Evolutionary conservation across 1,140 invertebrate species (phyloP).

Genomic region (Contarinia nasturtii): DNA sequence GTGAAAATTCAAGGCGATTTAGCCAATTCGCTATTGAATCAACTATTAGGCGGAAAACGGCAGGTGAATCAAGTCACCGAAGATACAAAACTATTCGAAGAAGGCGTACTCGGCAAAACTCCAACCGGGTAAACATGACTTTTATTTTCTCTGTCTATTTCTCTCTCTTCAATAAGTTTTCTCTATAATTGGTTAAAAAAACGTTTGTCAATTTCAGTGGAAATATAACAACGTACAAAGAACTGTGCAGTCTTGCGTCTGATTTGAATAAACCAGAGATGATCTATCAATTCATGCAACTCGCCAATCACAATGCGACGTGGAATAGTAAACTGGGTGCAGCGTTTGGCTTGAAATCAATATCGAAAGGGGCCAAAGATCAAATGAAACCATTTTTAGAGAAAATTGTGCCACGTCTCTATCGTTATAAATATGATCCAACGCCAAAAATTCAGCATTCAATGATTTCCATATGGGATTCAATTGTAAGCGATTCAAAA

Average conservation of each 20-base stretch:
- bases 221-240: constrained; percentile 79
- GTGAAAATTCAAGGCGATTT: constrained; percentile 48
- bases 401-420: constrained; percentile 74
- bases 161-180: too few relatives aligned
- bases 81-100: constrained; percentile 76
- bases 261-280: constrained; percentile 88
- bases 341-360: constrained; percentile 75
- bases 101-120: constrained; percentile 63
- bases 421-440: constrained; percentile 79
- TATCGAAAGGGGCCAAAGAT: constrained; percentile 59
- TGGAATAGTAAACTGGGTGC: constrained; percentile 90
- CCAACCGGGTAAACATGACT: constrained; percentile 48
- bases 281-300: constrained; percentile 86
- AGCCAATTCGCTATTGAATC: constrained; percentile 57
- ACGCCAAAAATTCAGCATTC: constrained; percentile 76
- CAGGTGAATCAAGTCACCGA: constrained; percentile 48
- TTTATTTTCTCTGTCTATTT: too few relatives aligned
- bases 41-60: constrained; percentile 64
- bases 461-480: constrained; percentile 82
- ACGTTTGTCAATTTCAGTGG: too few relatives aligned
- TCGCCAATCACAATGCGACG: constrained; percentile 81
- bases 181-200: too few relatives aligned
- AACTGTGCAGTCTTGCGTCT: constrained; percentile 79
- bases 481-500: constrained; percentile 66
- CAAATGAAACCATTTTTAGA: constrained; percentile 64